Evolutionary conservation across 2,888 invertebrate species (phyloP), one percentile per base, ranked within the genome.

Genomic region (Lycia hirtaria): DNA sequence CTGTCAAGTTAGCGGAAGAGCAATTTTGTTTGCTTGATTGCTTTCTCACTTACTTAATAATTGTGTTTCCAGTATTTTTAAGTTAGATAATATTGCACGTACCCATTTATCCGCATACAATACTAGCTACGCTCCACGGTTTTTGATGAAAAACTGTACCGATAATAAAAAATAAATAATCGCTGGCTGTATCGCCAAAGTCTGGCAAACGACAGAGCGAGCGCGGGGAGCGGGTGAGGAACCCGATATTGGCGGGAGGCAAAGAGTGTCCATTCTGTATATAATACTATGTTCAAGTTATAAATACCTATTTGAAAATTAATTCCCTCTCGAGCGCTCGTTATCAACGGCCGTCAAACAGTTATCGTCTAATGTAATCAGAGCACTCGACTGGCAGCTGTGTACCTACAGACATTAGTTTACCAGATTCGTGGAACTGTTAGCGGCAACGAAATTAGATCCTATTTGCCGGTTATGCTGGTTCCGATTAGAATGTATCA

Each of bases 11-110:
- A 41, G 41, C 26, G 26, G 41, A 32, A 33, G 40, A 45, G 47
- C 32, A 47, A 47, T 54, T 32, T 40, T 20, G 53, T 20, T 35
- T 47, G 15, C 47, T 35, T 22, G 45, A 45, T 45, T 45, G 45
- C 33, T 45, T 45, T 22, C 14, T 30, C 22, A 17, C 45, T 33
- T 14, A 22, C 44, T 32, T 26, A 4, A 2, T 24, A 15, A 14
- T 41, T n/a, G 26, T 10, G 15, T n/a, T 12, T 7, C 38, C 22
- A 40, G 19, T n/a, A 9, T 28, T n/a, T n/a, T 10, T 28, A n/a
- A 28, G 9, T 28, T 26, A 6, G 9, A 10, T 26, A 32, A n/a
- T n/a, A n/a, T n/a, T n/a, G n/a, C n/a, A n/a, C n/a, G n/a, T n/a
- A n/a, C n/a, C n/a, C n/a, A n/a, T n/a, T n/a, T n/a, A n/a, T n/a